These are phyloP conservation scores for Chloromyia formosa DNA, from an alignment of 2,888 invertebrate genomes.

Conservation along the genomic window DNA sequence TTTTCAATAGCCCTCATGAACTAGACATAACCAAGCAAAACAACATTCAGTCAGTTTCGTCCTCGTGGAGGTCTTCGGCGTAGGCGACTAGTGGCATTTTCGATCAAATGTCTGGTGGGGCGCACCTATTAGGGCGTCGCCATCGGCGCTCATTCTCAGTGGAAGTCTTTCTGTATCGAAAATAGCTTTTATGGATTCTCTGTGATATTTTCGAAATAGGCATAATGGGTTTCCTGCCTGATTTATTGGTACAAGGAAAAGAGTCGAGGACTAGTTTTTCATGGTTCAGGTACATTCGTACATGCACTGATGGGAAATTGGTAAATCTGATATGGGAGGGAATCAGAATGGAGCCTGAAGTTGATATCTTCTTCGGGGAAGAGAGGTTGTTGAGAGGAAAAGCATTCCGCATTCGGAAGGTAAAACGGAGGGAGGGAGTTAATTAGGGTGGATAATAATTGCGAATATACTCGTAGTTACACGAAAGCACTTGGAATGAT, in stretches of 20 bases:
- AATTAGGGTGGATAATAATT: too few species aligned
- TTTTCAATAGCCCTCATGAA: background rate
- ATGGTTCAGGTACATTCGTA: background rate
- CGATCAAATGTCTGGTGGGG: background rate
- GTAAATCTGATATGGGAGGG: too few species aligned
- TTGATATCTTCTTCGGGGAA: too few species aligned
- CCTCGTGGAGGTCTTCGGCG: too few species aligned
- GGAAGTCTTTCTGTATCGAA: slow-evolving; percentile 28
- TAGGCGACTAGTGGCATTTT: background rate
- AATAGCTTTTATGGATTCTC: slow-evolving; percentile 43
- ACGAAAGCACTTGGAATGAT: too few species aligned
- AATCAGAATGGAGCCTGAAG: too few species aligned
- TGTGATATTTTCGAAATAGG: slow-evolving; percentile 34
- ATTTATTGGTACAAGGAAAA: slow-evolving; percentile 40
- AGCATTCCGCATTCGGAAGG: too few species aligned
- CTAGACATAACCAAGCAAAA: slow-evolving; percentile 3
- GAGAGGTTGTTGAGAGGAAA: too few species aligned
- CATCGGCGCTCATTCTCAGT: background rate
- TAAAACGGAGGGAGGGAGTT: too few species aligned
- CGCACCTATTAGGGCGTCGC: background rate
- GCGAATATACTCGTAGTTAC: too few species aligned
- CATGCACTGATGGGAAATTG: too few species aligned
- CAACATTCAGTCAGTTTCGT: background rate
- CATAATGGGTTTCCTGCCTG: slow-evolving; percentile 44
- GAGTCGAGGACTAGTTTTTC: background rate